Evolutionary conservation across 2,113 vertebrate species (phyloP), one percentile per base, ranked within the genome.

Genomic region (Hippoglossus stenolepis): DNA sequence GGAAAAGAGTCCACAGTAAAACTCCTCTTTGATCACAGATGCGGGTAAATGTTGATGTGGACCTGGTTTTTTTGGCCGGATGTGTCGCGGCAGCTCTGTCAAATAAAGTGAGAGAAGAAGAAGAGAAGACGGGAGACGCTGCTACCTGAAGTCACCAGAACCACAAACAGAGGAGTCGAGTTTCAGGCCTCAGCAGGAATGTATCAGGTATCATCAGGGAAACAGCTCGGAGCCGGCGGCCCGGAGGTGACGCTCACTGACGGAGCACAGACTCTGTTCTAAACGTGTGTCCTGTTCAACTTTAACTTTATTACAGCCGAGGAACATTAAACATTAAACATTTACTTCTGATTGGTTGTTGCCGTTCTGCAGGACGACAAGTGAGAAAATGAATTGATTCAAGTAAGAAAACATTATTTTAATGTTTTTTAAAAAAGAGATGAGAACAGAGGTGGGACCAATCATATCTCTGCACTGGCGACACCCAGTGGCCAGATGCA

Each of bases 91-190:
- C 64, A 56, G 38, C 0, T 8, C 68, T 58, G 75, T 82, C 79
- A 83, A 43, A 83, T 17, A 70, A 67, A 53, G 65, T 0, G 31
- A 63, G 20, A 0, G 20, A 7, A 0, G 10, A n/a, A 28, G 2
- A 4, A 15, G 17, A 56, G 26, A 14, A 31, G 79, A 45, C 7
- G 54, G 68, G 40, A 51, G 71, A 18, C 45, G 0, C 0, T 3
- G 58, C 70, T 76, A 77, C 84, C 84, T 82, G 82, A 82, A 9
- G 2, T 67, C 68, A 59, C 54, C 67, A 2, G 3, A 70, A 79
- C 35, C 88, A 83, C 86, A 85, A 86, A 85, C 81, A 77, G 17
- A 15, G 6, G 20, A n/a, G 49, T 79, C 54, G 13, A 3, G 72
- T 78, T 59, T 82, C 80, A 83, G 68, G 75, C 66, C 70, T 23